Evolutionary conservation across 2,888 invertebrate genomes (phyloP).

Genomic region (Pollenia labialis): DNA sequence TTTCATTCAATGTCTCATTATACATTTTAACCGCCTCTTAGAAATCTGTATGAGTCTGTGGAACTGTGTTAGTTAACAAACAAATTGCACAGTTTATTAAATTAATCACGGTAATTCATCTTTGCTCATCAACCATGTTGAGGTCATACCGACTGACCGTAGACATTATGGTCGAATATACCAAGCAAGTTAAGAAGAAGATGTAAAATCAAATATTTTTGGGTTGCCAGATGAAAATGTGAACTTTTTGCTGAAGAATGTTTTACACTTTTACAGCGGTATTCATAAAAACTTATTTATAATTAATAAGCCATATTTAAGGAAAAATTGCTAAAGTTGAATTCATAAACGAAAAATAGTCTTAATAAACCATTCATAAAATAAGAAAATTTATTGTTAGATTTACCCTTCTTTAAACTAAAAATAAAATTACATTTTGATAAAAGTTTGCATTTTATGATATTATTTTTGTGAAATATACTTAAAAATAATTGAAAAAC

Average conservation of each 20-base stretch:
- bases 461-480: too few species aligned
- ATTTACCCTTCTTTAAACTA: too few species aligned
- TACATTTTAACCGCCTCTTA: constrained; percentile 2
- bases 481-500: too few species aligned
- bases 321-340: too few species aligned
- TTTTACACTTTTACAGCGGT: too few species aligned
- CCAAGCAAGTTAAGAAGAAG: not conserved
- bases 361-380: too few species aligned
- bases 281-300: too few species aligned
- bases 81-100: constrained; percentile 75
- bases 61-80: constrained; percentile 40
- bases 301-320: too few species aligned
- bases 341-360: too few species aligned
- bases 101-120: constrained; percentile 76
- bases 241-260: not conserved
- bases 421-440: too few species aligned
- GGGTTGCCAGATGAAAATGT: constrained; percentile 6
- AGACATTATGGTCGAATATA: not conserved
- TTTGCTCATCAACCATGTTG: constrained; percentile 71
- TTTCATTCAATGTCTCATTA: constrained; percentile 31
- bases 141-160: constrained; percentile 29
- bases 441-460: too few species aligned
- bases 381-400: too few species aligned
- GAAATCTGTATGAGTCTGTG: not conserved
- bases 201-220: not conserved